Base-by-base conservation (phyloP, 2,797 vertebrate species). In the Chiroxiphia lanceolata region DNA sequence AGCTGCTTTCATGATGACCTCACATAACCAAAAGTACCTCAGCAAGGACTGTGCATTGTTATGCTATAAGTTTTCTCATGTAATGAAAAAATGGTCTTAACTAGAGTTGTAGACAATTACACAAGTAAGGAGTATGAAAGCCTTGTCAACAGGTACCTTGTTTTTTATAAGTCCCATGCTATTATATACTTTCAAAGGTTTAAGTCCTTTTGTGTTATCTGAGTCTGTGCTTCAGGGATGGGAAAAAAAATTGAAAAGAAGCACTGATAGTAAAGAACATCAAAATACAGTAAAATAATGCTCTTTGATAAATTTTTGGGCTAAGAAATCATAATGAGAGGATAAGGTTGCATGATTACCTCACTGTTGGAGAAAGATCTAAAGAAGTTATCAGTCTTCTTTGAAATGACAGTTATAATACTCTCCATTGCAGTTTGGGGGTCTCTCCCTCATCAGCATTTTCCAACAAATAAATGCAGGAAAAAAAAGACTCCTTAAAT, bases 351-450 rank as follows among this genome's bases (percentile, higher is more conserved):
- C 42, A 53, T 59, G 86, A 95, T 90, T 93, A 91, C 48, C 68
- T 96, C 77, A 93, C 40, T 87, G 47, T 20, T 97, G 95, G 95
- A 96, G 63, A 92, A 92, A 95, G 96, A 96, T 96, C 97, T 97
- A 87, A 97, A 91, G 90, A 94, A 85, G 23, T 91, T 84, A 84
- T 83, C 91, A 64, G 82, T 91, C 83, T 60, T 87, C 82, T 95
- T 96, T 96, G 87, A 96, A 94, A 96, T 67, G 36, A 78, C 40
- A 93, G 47, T 68, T 29, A 19, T 91, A 92, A 93, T 79, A 75
- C 50, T 61, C 72, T 71, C 26, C 38, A 23, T 50, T 92, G 60
- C 83, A 90, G 64, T 86, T 83, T 81, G 69, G 71, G 83, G 87
- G 88, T 76, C 91, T 93, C 48, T 83, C 88, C 53, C n/a, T 81